phyloP scores from a whole-genome alignment of 2,113 vertebrate species.

The Malurus elegans region DNA sequence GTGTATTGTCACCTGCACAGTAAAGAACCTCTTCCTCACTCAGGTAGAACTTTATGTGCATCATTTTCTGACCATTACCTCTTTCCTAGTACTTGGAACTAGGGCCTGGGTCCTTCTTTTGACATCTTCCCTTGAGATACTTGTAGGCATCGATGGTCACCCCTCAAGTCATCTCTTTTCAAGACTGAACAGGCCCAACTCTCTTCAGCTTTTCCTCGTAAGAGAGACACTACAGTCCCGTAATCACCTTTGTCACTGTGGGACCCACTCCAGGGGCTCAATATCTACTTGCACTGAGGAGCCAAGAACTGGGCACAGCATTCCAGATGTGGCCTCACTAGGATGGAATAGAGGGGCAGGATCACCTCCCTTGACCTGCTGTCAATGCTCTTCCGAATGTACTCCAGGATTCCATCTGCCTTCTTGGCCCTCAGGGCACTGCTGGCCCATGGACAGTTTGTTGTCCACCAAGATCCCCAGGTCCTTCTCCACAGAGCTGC shows the following conservation, averaged over 20 bases:
- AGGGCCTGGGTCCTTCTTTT: fast-evolving
- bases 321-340: background rate
- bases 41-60: background rate
- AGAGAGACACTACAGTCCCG: background rate
- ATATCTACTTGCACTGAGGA: background rate
- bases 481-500: background rate
- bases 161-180: background rate
- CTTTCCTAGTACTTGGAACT: background rate
- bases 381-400: background rate
- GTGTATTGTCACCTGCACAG: background rate
- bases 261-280: background rate
- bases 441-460: background rate
- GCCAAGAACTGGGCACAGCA: background rate
- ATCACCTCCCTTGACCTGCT: background rate
- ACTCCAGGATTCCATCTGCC: background rate
- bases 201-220: background rate
- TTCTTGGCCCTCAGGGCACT: background rate
- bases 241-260: background rate
- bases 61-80: background rate
- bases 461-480: too few relatives aligned
- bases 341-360: background rate
- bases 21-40: background rate
- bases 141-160: background rate
- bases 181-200: background rate
- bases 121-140: background rate